Evolutionary conservation across 2,113 vertebrate genomes (phyloP).

Genomic region (Ammodramus savannarum): DNA sequence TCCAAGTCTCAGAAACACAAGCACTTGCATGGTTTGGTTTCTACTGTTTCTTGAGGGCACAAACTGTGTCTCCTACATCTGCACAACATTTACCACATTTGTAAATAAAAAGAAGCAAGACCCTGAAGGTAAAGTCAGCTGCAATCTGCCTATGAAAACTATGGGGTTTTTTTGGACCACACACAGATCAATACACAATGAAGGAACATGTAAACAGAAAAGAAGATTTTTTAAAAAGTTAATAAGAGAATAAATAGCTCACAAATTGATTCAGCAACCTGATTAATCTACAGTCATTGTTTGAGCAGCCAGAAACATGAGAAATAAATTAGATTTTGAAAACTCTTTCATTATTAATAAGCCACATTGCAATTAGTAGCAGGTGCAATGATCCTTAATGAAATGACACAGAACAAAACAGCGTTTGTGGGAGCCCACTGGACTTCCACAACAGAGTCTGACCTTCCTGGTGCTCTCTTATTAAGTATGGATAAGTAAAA

Average conservation of each 20-base stretch:
- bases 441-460: background rate
- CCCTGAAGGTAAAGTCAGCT: background rate
- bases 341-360: conserved; percentile 49
- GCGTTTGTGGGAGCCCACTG: background rate
- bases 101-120: background rate
- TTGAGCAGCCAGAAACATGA: background rate
- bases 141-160: background rate
- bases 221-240: background rate
- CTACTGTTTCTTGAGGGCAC: background rate
- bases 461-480: background rate
- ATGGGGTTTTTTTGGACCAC: background rate
- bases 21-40: background rate
- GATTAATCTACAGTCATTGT: background rate
- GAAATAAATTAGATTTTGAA: conserved; percentile 45
- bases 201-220: background rate
- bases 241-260: conserved; percentile 17
- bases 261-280: conserved; percentile 5
- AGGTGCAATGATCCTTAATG: conserved; percentile 13
- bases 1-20: background rate
- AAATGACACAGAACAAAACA: background rate
- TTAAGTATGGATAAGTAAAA: background rate
- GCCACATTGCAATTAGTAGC: background rate
- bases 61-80: background rate
- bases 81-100: background rate
- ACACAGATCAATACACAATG: background rate